phyloP scores from a whole-genome alignment of 1,140 invertebrate genomes.

The Uloborus diversus region DNA sequence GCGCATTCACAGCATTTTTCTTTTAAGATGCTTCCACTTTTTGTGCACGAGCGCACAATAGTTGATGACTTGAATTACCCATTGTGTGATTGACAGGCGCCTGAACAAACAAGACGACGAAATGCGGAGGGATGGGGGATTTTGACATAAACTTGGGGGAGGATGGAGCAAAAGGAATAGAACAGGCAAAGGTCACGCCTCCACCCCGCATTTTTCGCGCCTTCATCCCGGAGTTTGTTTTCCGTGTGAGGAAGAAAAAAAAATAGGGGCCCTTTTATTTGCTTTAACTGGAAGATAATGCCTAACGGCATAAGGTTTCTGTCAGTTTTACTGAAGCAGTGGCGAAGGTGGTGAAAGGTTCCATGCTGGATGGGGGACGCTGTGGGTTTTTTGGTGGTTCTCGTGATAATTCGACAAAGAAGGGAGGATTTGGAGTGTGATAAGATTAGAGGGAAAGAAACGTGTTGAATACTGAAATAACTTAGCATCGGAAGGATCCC shows the following conservation, averaged over 20 bases:
- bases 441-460: too few relatives aligned
- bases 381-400: too few relatives aligned
- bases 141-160: constrained; percentile 16
- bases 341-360: too few relatives aligned
- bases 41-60: not conserved
- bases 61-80: not conserved
- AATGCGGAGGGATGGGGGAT: constrained; percentile 2
- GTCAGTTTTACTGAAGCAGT: too few relatives aligned
- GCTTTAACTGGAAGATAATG: constrained; percentile 42
- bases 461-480: too few relatives aligned
- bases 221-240: not conserved
- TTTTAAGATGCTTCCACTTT: not conserved
- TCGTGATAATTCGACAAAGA: too few relatives aligned
- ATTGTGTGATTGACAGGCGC: not conserved
- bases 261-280: constrained; percentile 19
- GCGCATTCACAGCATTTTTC: not conserved
- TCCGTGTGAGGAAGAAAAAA: constrained; percentile 1
- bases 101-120: constrained; percentile 23
- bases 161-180: not conserved
- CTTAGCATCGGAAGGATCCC: too few relatives aligned
- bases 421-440: too few relatives aligned
- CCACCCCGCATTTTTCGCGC: constrained; percentile 39
- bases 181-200: constrained; percentile 6
- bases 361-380: too few relatives aligned
- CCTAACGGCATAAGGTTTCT: constrained; percentile 26